Conservation (phyloP, 2,113 vertebrate genomes). For the Gorsachius goisagi region DNA sequence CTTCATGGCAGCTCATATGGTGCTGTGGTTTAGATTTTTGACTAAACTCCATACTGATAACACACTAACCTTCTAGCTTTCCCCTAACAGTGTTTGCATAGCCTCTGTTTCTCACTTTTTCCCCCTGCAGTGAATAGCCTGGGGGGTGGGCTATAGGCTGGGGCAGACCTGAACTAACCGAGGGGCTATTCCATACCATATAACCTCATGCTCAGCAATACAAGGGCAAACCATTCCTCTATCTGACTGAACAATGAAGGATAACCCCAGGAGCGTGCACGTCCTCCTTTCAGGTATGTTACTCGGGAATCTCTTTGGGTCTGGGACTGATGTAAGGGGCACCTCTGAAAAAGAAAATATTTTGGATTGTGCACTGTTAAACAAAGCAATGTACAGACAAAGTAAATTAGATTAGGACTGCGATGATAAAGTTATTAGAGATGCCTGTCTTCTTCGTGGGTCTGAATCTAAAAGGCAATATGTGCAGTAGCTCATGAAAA, state of each 20-base stretch:
- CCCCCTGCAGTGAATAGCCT: background rate
- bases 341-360: background rate
- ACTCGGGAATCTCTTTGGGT: background rate
- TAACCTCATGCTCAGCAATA: background rate
- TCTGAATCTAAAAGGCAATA: background rate
- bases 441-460: background rate
- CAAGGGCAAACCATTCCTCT: background rate
- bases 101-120: background rate
- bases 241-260: background rate
- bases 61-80: background rate
- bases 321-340: background rate
- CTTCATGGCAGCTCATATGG: background rate
- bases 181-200: background rate
- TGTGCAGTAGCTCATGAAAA: background rate
- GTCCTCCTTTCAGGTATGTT: background rate
- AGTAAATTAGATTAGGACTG: background rate
- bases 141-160: background rate
- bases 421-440: background rate
- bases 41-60: background rate
- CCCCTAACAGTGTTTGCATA: background rate
- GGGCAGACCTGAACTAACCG: fast-evolving
- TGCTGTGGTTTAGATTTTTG: background rate
- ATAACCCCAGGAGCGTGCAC: fast-evolving
- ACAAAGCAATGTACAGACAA: background rate
- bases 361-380: background rate